Conservation (phyloP, 1,140 invertebrate species). For the Homalodisca vitripennis region DNA sequence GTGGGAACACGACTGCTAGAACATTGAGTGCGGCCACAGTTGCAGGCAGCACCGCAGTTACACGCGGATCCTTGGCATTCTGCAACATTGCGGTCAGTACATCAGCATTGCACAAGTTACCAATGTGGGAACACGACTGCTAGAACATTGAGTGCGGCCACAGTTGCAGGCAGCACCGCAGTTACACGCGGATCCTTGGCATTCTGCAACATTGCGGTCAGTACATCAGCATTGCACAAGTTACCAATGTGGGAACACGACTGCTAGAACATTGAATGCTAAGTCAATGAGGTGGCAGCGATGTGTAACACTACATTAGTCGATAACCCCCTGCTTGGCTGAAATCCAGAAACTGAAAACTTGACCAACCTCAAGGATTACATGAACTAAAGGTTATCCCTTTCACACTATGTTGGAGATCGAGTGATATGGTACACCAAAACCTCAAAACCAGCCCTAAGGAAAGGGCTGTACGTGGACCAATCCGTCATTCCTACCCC, state of each 20-base stretch:
- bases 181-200: not conserved
- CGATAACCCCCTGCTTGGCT: too few species aligned
- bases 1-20: not conserved
- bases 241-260: not conserved
- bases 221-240: not conserved
- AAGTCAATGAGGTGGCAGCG: too few species aligned
- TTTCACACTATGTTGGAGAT: too few species aligned
- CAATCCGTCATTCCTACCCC: too few species aligned
- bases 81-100: not conserved
- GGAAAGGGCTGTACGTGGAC: too few species aligned
- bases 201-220: not conserved
- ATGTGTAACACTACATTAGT: too few species aligned
- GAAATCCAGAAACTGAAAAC: too few species aligned
- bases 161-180: not conserved
- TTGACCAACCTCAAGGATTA: too few species aligned
- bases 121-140: not conserved
- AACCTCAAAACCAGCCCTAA: too few species aligned
- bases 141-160: not conserved
- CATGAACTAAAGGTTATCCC: too few species aligned
- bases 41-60: not conserved
- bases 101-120: not conserved
- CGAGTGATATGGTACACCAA: too few species aligned
- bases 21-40: conserved; percentile 2
- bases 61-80: not conserved
- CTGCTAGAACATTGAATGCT: too few species aligned